Conservation (phyloP, 2,113 vertebrate species). For the Leucoraja erinaceus region DNA sequence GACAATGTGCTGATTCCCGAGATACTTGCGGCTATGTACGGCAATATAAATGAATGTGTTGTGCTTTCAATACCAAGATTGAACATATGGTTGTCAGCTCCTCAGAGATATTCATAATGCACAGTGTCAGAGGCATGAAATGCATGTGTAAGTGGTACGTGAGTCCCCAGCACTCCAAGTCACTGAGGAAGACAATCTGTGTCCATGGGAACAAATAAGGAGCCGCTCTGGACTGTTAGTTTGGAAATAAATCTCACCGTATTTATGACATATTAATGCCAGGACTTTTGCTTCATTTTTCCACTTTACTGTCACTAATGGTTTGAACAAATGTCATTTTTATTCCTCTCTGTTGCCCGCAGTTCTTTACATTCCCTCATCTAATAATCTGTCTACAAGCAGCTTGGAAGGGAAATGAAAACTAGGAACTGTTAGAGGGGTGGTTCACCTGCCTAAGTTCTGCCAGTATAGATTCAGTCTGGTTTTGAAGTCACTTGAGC, state of each 20-base stretch:
- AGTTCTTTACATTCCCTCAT: not conserved
- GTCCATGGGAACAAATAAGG: not conserved
- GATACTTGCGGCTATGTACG: not conserved
- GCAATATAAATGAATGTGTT: not conserved
- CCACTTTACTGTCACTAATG: not conserved
- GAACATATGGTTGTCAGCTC: conserved; percentile 22
- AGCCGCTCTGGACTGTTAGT: not conserved
- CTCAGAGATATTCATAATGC: conserved; percentile 4
- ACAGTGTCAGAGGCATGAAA: conserved; percentile 8
- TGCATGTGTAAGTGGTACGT: not conserved
- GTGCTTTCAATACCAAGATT: conserved; percentile 8
- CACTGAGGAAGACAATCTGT: not conserved
- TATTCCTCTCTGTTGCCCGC: not conserved
- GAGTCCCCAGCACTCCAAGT: not conserved
- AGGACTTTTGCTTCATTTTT: not conserved
- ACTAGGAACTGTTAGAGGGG: too few relatives aligned
- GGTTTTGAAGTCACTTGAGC: not conserved
- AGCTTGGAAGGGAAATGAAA: not conserved
- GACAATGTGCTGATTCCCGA: not conserved
- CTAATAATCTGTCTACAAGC: not conserved
- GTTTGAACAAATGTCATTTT: not conserved
- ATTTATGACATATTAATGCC: not conserved
- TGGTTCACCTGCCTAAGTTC: not conserved
- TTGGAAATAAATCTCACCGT: not conserved
- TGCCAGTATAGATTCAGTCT: not conserved